A percentile compares a stretch with the other conserved stretches of the same genome.
Evolutionary conservation across 30 jellyfish, hydroid and myxozoan genomes (phyloP).

Genomic region (Sanderia malayensis): DNA sequence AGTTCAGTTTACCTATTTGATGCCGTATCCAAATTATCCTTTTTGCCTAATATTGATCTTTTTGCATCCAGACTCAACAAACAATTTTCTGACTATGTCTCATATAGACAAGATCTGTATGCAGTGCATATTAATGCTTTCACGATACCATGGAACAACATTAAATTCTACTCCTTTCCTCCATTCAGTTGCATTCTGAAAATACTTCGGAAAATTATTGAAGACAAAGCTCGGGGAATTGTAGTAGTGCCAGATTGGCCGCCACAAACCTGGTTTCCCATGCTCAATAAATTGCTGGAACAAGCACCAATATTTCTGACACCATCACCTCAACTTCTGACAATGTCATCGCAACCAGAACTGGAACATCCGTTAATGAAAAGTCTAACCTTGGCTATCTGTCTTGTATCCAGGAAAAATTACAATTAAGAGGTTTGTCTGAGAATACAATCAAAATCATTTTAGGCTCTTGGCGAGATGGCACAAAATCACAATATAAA

Average conservation of each 20-base stretch:
- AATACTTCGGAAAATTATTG: slow-evolving; percentile 25
- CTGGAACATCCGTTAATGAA: slow-evolving; percentile 6
- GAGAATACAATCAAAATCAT: too few relatives aligned
- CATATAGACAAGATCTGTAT: too few relatives aligned
- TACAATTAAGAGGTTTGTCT: too few relatives aligned
- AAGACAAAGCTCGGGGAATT: slow-evolving; percentile 50
- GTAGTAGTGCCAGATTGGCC: slow-evolving; percentile 74
- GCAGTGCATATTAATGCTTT: slow-evolving; percentile 33
- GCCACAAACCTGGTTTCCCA: slow-evolving; percentile 63
- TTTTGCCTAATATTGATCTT: slow-evolving; percentile 10
- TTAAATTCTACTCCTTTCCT: slow-evolving; percentile 9
- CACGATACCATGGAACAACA: not conserved
- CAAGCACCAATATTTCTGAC: slow-evolving; percentile 2
- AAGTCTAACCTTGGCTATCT: slow-evolving; percentile 3
- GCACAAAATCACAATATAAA: too few relatives aligned
- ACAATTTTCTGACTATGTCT: slow-evolving; percentile 1
- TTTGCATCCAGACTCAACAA: slow-evolving; percentile 37
- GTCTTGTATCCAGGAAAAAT: too few relatives aligned
- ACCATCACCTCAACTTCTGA: slow-evolving; percentile 22
- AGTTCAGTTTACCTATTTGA: too few relatives aligned
- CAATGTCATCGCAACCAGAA: slow-evolving; percentile 20
- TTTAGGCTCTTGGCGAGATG: too few relatives aligned
- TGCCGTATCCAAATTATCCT: too few relatives aligned
- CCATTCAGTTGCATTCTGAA: too few relatives aligned
- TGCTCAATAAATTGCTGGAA: not conserved